Evolutionary conservation across 2,888 invertebrate genomes (phyloP).

Genomic region (Cremastobaeus sp.): DNA sequence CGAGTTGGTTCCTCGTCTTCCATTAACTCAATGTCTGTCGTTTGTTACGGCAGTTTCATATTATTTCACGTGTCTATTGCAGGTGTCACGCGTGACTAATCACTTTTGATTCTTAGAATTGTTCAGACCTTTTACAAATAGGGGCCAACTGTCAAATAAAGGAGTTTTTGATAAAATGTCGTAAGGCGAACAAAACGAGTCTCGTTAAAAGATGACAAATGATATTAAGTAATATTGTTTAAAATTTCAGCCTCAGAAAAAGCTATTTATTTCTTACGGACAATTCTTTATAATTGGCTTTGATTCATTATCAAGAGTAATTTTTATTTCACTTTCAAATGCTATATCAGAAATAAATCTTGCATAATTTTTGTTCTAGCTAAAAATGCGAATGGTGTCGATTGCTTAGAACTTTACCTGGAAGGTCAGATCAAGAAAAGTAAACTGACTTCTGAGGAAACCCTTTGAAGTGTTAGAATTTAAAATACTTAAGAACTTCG

Average conservation of each 20-base stretch:
- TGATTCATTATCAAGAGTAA: too few species aligned
- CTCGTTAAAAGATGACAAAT: constrained; percentile 26
- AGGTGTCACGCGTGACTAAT: constrained; percentile 67
- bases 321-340: too few species aligned
- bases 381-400: too few species aligned
- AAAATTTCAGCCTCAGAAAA: not conserved
- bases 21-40: constrained; percentile 59
- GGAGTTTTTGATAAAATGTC: constrained; percentile 50
- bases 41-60: constrained; percentile 66
- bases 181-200: constrained; percentile 17
- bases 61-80: constrained; percentile 70
- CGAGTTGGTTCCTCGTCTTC: constrained; percentile 37
- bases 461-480: too few species aligned
- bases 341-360: too few species aligned
- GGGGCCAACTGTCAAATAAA: constrained; percentile 43
- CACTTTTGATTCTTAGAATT: constrained; percentile 56
- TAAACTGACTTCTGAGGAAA: too few species aligned
- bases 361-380: too few species aligned
- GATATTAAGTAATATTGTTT: constrained; percentile 7
- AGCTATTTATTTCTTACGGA: too few species aligned
- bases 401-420: too few species aligned
- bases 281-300: too few species aligned
- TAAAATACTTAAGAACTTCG: too few species aligned
- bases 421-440: too few species aligned
- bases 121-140: constrained; percentile 44